Conservation (phyloP, 2,888 invertebrate genomes). For the Epistrophella euchroma region DNA sequence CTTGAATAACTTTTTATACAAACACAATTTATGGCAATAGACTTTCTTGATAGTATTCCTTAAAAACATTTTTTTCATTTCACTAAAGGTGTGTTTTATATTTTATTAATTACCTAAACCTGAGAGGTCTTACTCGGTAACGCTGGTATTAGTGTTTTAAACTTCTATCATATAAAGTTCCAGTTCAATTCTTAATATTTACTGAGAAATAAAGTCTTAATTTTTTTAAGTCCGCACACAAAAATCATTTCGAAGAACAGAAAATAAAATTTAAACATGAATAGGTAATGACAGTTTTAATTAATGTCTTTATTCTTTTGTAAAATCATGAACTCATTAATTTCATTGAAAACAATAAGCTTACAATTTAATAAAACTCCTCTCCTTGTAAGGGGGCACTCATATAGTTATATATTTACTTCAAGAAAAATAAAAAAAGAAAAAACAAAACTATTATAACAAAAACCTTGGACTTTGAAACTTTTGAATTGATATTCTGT, state of each 20-base stretch:
- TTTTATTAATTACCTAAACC: too few species aligned
- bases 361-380: background rate
- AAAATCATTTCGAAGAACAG: background rate
- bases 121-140: too few species aligned
- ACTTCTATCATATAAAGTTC: too few species aligned
- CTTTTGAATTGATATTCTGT: constrained; percentile 13
- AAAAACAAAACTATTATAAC: background rate
- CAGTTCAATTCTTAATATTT: too few species aligned
- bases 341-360: background rate
- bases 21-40: too few species aligned
- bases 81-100: too few species aligned
- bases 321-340: constrained; percentile 7
- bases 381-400: background rate
- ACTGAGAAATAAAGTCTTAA: too few species aligned
- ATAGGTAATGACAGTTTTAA: background rate
- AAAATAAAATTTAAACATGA: background rate
- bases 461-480: constrained; percentile 14
- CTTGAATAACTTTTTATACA: too few species aligned
- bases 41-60: too few species aligned
- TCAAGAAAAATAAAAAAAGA: background rate
- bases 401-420: constrained; percentile 19
- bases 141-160: too few species aligned
- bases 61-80: too few species aligned
- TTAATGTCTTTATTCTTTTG: background rate
- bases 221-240: background rate